Conservation (phyloP, 2,113 vertebrate species). For the Scomber scombrus region DNA sequence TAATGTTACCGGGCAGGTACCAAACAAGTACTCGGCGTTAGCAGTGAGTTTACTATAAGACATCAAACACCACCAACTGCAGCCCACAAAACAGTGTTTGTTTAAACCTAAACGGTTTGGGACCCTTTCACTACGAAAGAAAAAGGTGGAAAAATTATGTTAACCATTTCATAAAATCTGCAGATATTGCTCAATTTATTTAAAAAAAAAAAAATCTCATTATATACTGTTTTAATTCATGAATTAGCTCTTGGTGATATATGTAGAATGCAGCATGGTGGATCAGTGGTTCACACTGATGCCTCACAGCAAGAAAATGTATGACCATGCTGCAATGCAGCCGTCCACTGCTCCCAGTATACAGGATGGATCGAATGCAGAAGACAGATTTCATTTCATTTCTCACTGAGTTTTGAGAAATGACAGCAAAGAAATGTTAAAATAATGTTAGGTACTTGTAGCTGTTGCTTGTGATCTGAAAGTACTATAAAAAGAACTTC, state of each 20-base stretch:
- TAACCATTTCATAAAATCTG: constrained; percentile 19
- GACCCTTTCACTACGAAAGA: constrained; percentile 12
- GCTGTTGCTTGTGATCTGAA: no score
- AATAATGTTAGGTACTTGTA: no score
- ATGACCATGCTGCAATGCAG: no score
- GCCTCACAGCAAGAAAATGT: no score
- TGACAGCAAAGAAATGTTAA: no score
- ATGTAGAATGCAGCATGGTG: not conserved
- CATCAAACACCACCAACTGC: not conserved
- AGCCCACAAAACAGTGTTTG: not conserved
- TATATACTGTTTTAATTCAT: constrained; percentile 23
- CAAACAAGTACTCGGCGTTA: not conserved
- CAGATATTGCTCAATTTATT: not conserved
- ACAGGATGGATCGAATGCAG: no score
- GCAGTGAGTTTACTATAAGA: not conserved
- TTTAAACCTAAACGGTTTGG: not conserved
- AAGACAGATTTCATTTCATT: no score
- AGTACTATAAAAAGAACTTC: no score
- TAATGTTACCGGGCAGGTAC: not conserved
- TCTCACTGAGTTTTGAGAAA: no score
- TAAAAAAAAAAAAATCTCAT: constrained; percentile 9
- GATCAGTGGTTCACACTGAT: no score
- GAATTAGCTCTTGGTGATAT: constrained; percentile 14
- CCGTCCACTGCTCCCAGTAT: no score
- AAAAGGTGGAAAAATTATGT: not conserved